Evolutionary conservation across 2,888 invertebrate genomes (phyloP).

Genomic region (Hydriomena furcata): DNA sequence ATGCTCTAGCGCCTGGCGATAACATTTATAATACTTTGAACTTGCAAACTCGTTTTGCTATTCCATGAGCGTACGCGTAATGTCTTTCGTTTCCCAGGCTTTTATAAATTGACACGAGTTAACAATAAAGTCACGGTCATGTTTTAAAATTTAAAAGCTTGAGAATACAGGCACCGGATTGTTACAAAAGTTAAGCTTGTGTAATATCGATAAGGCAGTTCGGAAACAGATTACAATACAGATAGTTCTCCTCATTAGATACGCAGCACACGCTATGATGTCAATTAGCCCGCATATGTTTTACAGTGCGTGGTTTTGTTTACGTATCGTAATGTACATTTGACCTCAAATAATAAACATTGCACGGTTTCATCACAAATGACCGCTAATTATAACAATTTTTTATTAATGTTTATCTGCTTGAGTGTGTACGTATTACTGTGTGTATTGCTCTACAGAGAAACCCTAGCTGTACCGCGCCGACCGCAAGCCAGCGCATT

Average conservation of each 20-base stretch:
- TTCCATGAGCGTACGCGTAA: conserved; percentile 31
- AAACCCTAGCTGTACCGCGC: conserved; percentile 42
- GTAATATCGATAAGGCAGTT: conserved; percentile 41
- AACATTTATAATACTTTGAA: conserved; percentile 52
- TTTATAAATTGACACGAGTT: conserved; percentile 34
- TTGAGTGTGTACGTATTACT: too few relatives aligned
- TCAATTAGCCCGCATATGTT: conserved; percentile 65
- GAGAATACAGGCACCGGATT: conserved; percentile 15
- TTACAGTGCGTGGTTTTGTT: conserved; percentile 58
- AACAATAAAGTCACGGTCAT: conserved; percentile 34
- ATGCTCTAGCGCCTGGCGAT: conserved; percentile 62
- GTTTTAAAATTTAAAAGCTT: conserved; percentile 17
- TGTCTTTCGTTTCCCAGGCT: conserved; percentile 36
- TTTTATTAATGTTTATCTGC: too few relatives aligned
- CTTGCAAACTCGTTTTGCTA: conserved; percentile 48
- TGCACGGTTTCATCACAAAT: conserved; percentile 27
- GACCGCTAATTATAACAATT: too few relatives aligned
- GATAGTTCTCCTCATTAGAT: conserved; percentile 41
- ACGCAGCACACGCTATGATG: conserved; percentile 55
- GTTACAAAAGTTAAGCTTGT: conserved; percentile 20
- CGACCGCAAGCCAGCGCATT: conserved; percentile 54
- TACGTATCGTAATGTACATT: conserved; percentile 45
- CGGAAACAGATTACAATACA: conserved; percentile 47
- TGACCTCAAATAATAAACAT: conserved; percentile 46
- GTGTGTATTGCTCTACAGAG: conserved; percentile 12